Base-by-base conservation (phyloP, 2,888 invertebrate species). In the Ephialtes manifestator region DNA sequence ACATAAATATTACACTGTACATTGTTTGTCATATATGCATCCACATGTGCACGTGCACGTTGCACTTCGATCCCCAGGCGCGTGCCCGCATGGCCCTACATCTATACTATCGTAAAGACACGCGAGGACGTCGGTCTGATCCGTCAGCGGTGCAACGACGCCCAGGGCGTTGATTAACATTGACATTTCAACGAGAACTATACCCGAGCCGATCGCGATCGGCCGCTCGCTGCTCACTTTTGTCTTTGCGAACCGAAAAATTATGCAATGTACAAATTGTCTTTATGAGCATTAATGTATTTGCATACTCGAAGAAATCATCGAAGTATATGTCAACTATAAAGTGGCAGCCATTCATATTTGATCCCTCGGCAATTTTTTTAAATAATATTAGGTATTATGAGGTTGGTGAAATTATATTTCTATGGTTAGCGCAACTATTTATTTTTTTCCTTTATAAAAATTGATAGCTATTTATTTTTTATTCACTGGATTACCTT, bases 101-200 rank as follows among this genome's bases (percentile, higher is more conserved):
- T 20, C 55, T 77, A 71, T 43, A 60, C 51, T 60, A 55, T 18
- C 65, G 63, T 60, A 46, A 28, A 71, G 39, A 71, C 53, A 35
- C 60, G n/a, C 81, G 81, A 75, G 81, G 84, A 43, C 81, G 74
- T 48, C 53, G 24, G 65, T 39, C 65, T 70, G 43, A 79, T 85
- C 68, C 85, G 72, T 67, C 68, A 55, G 51, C 43, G 77, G 70
- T 70, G 51, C 77, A 75, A 76, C 63, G 43, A 78, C 80, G 71
- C 80, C 74, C 77, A 31, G 65, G 74, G 81, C 81, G 75, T 84
- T 87, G 43, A 87, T 87, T 84, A 88, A 84, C 88, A 87, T 88
- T 87, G 88, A 88, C 86, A 88, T 88, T 87, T 87, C 60, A 20
- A 79, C 79, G 71, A 60, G 74, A 82, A 79, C 68, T 39, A 63